A percentile compares a stretch with the other conserved stretches of the same genome.
phyloP scores from a whole-genome alignment of 1,140 invertebrate species.

The Drosophila watanabei region DNA sequence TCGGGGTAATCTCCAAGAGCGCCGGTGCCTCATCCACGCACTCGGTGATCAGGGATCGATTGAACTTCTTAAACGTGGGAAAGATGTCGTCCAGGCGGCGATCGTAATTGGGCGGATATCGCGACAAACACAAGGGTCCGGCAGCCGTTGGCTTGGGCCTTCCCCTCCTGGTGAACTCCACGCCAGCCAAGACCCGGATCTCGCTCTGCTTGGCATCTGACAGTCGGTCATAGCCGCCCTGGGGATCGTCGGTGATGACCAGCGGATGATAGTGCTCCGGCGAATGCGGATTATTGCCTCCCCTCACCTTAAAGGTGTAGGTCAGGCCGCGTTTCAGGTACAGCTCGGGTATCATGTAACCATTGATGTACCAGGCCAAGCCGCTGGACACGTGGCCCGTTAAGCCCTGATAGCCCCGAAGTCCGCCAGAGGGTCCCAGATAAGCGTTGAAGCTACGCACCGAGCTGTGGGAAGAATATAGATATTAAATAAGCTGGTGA shows the following conservation, averaged over 20 bases:
- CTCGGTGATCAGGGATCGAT: slow-evolving; percentile 89
- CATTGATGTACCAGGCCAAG: slow-evolving; percentile 89
- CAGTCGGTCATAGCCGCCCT: slow-evolving; percentile 92
- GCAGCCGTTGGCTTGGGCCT: slow-evolving; percentile 92
- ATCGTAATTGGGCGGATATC: slow-evolving; percentile 89
- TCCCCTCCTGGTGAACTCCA: slow-evolving; percentile 93
- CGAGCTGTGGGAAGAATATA: slow-evolving; percentile 75
- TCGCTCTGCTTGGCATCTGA: slow-evolving; percentile 90
- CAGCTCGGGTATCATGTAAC: slow-evolving; percentile 93
- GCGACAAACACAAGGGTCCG: slow-evolving; percentile 92
- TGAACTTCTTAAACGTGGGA: slow-evolving; percentile 93
- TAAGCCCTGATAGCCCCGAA: slow-evolving; percentile 91
- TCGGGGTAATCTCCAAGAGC: slow-evolving; percentile 93
- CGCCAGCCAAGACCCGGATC: slow-evolving; percentile 93
- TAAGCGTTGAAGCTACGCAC: slow-evolving; percentile 91
- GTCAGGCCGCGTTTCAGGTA: slow-evolving; percentile 94
- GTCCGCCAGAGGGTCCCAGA: slow-evolving; percentile 93
- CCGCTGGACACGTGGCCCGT: slow-evolving; percentile 87
- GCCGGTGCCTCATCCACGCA: slow-evolving; percentile 92
- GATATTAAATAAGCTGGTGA: not conserved
- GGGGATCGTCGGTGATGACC: slow-evolving; percentile 95
- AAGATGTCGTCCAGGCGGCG: slow-evolving; percentile 92
- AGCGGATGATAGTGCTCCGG: slow-evolving; percentile 95
- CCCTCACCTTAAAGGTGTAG: slow-evolving; percentile 93
- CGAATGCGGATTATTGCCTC: slow-evolving; percentile 96